Percentiles rank a stretch among this genome's conserved stretches.
phyloP scores from a whole-genome alignment of 2,888 invertebrate genomes.

The Morpho deidamia region DNA sequence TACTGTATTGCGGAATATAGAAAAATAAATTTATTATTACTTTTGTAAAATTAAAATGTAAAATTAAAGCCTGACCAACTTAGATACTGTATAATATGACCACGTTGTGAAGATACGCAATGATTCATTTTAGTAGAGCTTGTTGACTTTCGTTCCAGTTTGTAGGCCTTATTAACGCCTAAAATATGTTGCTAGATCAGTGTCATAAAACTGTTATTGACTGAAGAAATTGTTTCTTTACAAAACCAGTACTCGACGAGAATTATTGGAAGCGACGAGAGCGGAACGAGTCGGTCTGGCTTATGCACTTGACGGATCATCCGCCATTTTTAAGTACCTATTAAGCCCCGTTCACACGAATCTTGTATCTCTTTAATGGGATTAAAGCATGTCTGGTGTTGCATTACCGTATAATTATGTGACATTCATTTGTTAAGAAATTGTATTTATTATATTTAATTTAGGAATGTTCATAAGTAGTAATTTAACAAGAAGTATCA shows the following conservation, averaged over 20 bases:
- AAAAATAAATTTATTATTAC: too few species aligned
- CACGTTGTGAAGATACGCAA: neutral
- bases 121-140: slow-evolving; percentile 2
- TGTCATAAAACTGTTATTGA: slow-evolving; percentile 20
- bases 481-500: too few species aligned
- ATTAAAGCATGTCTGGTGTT: neutral
- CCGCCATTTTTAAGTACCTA: slow-evolving; percentile 24
- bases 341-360: slow-evolving; percentile 14
- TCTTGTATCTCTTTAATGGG: neutral
- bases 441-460: too few species aligned
- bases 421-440: neutral
- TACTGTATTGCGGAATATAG: too few species aligned
- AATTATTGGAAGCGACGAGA: slow-evolving; percentile 24
- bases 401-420: neutral
- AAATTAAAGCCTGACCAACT: too few species aligned
- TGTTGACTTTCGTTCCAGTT: slow-evolving; percentile 16
- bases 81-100: too few species aligned
- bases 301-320: slow-evolving; percentile 26
- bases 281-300: slow-evolving; percentile 23
- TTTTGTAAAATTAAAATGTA: too few species aligned
- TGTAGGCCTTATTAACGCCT: slow-evolving; percentile 14
- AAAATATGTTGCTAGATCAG: slow-evolving; percentile 18
- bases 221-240: slow-evolving; percentile 21
- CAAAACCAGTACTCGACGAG: slow-evolving; percentile 17
- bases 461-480: too few species aligned